These are phyloP conservation scores for Choreutis nemorana DNA, from an alignment of 2,888 invertebrate species.

Conservation along the genomic window DNA sequence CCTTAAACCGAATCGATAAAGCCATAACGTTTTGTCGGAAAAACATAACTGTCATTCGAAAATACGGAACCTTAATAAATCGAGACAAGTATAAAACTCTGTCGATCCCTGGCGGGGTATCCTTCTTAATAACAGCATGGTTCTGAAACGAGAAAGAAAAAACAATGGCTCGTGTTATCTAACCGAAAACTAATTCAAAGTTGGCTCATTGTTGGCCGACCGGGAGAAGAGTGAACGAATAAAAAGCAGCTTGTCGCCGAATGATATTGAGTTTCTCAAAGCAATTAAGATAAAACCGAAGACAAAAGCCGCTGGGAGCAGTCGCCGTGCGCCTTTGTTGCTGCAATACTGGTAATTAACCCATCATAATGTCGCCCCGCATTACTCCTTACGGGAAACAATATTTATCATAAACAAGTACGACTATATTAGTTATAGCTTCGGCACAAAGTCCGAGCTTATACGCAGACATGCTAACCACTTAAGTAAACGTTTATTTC, in stretches of 20 bases:
- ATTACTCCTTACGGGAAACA: constrained; percentile 11
- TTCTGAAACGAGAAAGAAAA: constrained; percentile 17
- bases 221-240: constrained; percentile 37
- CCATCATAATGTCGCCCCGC: constrained; percentile 29
- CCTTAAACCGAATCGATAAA: too few relatives aligned
- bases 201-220: constrained; percentile 52
- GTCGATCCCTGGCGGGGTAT: constrained; percentile 31
- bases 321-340: constrained; percentile 28
- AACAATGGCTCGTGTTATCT: constrained; percentile 32
- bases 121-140: constrained; percentile 29
- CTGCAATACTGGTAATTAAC: constrained; percentile 28
- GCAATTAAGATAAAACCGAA: constrained; percentile 61
- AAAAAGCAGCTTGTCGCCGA: constrained; percentile 60
- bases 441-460: too few relatives aligned
- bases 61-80: constrained; percentile 16
- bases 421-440: too few relatives aligned
- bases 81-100: constrained; percentile 26
- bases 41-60: background rate
- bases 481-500: too few relatives aligned
- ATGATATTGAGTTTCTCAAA: constrained; percentile 61
- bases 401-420: too few relatives aligned
- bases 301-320: constrained; percentile 43
- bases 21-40: too few relatives aligned
- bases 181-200: constrained; percentile 57
- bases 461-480: too few relatives aligned